Base-by-base conservation (phyloP, 2,113 vertebrate species). In the Setophaga petechia region DNA sequence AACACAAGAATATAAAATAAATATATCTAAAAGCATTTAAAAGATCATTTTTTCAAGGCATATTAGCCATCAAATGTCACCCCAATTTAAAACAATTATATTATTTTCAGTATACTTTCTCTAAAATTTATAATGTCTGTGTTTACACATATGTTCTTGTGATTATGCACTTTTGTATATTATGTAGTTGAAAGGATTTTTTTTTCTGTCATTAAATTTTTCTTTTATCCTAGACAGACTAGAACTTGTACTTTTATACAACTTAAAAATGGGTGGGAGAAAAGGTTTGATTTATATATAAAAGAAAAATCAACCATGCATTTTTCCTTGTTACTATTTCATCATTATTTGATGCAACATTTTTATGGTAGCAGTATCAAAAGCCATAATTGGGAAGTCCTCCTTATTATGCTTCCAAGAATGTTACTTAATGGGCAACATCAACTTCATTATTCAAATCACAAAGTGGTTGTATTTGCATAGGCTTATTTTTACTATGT, bases 401-500 rank as follows among this genome's bases (percentile, higher is more conserved):
- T 0, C 2, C 12, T 33, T 18, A 65, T 7, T n/a, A 57, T 66
- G 66, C 52, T 93, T 71, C 63, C 51, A 57, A 39, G 15, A 49
- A 88, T 81, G 43, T 77, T 93, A 68, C 57, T 96, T 90, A 63
- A 74, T 84, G 65, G 82, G 31, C 25, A 94, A 35, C 46, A 73
- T 94, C 62, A 89, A 52, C 68, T 75, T 94, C 71, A 47, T 90
- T 47, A 61, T 78, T 93, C 72, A 92, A 84, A 82, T 90, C 66
- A 79, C 59, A 51, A 17, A 69, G 11, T 51, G 12, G 11, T 52
- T 89, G 16, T 74, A 23, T 87, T 92, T 81, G 15, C 54, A 65
- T 54, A 43, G 20, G 17, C 3, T 59, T 92, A 54, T 74, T 71
- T 81, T 66, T 15, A 37, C 11, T 91, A 73, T 49, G 15, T 78